Evolutionary conservation across 2,797 vertebrate genomes (phyloP), one percentile per base, ranked within the genome.

Genomic region (Xenopus petersii): DNA sequence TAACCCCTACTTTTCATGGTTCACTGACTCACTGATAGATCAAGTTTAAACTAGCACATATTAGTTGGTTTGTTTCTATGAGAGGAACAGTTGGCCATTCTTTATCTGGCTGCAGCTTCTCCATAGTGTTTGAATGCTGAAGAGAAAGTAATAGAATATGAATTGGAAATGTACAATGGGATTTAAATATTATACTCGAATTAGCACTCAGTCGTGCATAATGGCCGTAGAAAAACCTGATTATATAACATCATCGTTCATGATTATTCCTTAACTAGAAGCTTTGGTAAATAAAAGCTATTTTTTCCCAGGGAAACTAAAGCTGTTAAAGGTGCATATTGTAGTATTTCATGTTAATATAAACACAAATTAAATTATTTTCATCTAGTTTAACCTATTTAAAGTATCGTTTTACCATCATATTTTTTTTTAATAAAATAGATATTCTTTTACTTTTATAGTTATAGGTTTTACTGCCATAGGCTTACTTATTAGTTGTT

Each of bases 11-110:
- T 88, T 88, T 92, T 92, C 91, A 91, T 87, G 92, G 91, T 91
- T 93, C 91, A 93, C 86, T 88, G 89, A 85, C 83, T 93, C 88
- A 85, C 90, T 89, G 90, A 90, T 88, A 90, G 90, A 91, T 93
- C 91, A 92, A 91, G 90, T 93, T 92, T 92, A 91, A 93, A 92
- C 91, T 91, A 89, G 89, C 87, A 88, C 86, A 87, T 90, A 91
- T 91, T 91, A 92, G 91, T 90, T 88, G 89, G 88, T 91, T 92
- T 92, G 90, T 89, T 89, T 86, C 87, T 84, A 88, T 85, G 85
- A 87, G 88, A 89, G 85, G 89, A 91, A 90, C 91, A 93, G 89
- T 92, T 92, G 91, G 91, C 86, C 86, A 82, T 90, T 87, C 88
- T 89, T 85, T 86, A 86, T 89, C 85, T 84, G 83, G 81, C 80